phyloP scores from a whole-genome alignment of 2,113 vertebrate species.

The western clawed frog (Xenopus tropicalis) region UCB_Xtro_10.0 CM004445.2:66496001-66496500 shows the following conservation, averaged over 20 bases:
- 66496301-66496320: conserved; percentile 26
- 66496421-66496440: conserved; percentile 6
- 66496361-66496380: conserved; percentile 25
- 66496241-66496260: conserved; percentile 33
- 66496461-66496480: neutral
- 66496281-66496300: conserved; percentile 24
- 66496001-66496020: no score
- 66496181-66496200: conserved; percentile 25
- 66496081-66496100: neutral
- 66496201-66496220: conserved; percentile 6
- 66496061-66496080: neutral
- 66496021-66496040: no score
- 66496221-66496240: conserved; percentile 19
- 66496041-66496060: no score
- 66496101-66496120: conserved; percentile 5
- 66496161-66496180: conserved; percentile 20
- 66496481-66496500: no score
- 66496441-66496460: neutral
- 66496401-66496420: neutral
- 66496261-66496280: conserved; percentile 19
- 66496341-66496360: conserved; percentile 27
- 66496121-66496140: neutral
- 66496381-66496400: conserved; percentile 19
- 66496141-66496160: conserved; percentile 15
- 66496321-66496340: conserved; percentile 27